Conservation (phyloP, 2,113 vertebrate genomes). For the Eulacestoma nigropectus region DNA sequence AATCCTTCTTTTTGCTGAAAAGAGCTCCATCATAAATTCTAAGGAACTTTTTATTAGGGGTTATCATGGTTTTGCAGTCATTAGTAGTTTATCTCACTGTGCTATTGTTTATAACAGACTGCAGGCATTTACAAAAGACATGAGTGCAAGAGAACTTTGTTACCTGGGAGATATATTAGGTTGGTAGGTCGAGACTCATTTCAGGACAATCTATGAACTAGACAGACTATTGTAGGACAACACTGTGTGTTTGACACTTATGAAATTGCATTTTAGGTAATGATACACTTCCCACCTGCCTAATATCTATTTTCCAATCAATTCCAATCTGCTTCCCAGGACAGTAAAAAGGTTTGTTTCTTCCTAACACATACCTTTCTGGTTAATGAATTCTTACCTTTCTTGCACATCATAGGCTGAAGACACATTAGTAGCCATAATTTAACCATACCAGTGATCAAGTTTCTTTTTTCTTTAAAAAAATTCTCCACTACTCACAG, state of each 20-base stretch:
- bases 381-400: background rate
- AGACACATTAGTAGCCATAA: background rate
- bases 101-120: background rate
- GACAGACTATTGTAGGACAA: background rate
- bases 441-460: background rate
- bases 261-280: conserved; percentile 41
- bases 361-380: background rate
- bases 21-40: background rate
- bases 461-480: background rate
- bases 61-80: background rate
- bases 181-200: background rate
- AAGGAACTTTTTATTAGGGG: background rate
- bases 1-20: background rate
- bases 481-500: background rate
- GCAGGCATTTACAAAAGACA: background rate
- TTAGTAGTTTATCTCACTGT: background rate
- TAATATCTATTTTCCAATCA: conserved; percentile 31
- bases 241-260: background rate
- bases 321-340: conserved; percentile 4
- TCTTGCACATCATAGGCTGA: background rate
- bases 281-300: conserved; percentile 14
- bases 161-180: background rate
- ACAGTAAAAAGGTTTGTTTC: background rate
- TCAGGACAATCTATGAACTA: background rate
- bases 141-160: background rate